Evolutionary conservation across 2,888 invertebrate species (phyloP).

Genomic region (Diloba caeruleocephala): DNA sequence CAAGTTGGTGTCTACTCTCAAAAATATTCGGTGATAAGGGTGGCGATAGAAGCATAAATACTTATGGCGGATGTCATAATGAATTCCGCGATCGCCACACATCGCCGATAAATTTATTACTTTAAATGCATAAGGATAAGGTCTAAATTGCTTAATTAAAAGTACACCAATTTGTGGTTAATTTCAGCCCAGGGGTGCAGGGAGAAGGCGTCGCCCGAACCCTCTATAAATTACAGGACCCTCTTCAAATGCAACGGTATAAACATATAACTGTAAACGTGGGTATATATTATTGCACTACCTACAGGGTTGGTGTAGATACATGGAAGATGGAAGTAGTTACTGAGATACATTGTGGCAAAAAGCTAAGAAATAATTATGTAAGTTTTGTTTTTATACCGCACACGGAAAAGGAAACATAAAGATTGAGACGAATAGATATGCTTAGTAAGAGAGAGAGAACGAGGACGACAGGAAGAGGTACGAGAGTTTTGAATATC

Average conservation of each 20-base stretch:
- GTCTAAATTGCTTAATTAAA: constrained; percentile 15
- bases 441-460: too few relatives aligned
- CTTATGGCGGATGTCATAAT: not conserved
- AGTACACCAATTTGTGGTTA: constrained; percentile 23
- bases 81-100: not conserved
- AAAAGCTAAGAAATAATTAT: too few relatives aligned
- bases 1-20: constrained; percentile 7
- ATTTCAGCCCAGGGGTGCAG: constrained; percentile 26
- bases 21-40: constrained; percentile 10
- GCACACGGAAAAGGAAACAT: too few relatives aligned
- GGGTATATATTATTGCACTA: not conserved
- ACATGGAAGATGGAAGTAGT: not conserved
- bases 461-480: too few relatives aligned
- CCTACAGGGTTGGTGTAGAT: constrained; percentile 7
- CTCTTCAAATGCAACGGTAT: constrained; percentile 24
- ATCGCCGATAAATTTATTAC: constrained; percentile 3
- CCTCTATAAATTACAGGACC: constrained; percentile 41
- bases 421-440: too few relatives aligned
- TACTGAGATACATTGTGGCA: not conserved
- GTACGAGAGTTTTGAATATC: too few relatives aligned
- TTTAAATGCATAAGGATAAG: not conserved
- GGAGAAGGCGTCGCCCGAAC: constrained; percentile 34
- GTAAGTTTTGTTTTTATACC: too few relatives aligned
- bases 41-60: not conserved
- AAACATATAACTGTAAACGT: constrained; percentile 6